Conservation (phyloP, 2,113 vertebrate species). For the Herpetotheres cachinnans region DNA sequence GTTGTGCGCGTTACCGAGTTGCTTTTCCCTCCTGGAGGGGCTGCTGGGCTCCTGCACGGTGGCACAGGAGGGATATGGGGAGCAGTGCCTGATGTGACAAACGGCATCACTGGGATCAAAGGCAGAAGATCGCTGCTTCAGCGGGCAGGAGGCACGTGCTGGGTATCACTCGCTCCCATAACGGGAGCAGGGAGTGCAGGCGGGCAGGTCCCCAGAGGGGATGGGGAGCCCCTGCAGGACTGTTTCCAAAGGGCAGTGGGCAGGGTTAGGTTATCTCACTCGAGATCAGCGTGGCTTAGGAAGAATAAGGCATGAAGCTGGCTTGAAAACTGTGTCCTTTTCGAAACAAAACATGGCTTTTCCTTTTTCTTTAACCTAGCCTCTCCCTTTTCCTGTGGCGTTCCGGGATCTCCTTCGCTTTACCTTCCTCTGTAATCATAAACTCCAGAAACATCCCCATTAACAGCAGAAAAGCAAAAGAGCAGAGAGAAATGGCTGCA, state of each 20-base stretch:
- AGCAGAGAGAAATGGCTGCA: not conserved
- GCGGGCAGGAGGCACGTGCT: accelerated
- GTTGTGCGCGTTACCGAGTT: accelerated
- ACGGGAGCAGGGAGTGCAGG: not conserved
- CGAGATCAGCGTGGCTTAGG: accelerated
- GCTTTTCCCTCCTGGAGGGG: not conserved
- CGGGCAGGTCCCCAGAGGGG: not conserved
- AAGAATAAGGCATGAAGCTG: not conserved
- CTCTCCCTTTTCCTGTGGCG: not conserved
- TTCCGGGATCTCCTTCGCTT: not conserved
- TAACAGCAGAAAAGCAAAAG: not conserved
- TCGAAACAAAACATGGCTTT: not conserved
- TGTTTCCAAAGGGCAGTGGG: not conserved
- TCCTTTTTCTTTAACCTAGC: not conserved
- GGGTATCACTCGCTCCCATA: accelerated
- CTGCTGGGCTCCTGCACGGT: not conserved
- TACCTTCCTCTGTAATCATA: not conserved
- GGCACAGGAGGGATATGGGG: not conserved
- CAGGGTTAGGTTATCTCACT: not conserved
- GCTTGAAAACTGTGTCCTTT: not conserved
- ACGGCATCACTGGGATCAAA: not conserved
- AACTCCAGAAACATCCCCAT: not conserved
- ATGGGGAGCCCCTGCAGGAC: not conserved
- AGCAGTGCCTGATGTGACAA: not conserved
- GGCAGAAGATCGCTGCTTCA: not conserved